Conservation (phyloP, 2,113 vertebrate genomes). For the Hystrix brachyura region DNA sequence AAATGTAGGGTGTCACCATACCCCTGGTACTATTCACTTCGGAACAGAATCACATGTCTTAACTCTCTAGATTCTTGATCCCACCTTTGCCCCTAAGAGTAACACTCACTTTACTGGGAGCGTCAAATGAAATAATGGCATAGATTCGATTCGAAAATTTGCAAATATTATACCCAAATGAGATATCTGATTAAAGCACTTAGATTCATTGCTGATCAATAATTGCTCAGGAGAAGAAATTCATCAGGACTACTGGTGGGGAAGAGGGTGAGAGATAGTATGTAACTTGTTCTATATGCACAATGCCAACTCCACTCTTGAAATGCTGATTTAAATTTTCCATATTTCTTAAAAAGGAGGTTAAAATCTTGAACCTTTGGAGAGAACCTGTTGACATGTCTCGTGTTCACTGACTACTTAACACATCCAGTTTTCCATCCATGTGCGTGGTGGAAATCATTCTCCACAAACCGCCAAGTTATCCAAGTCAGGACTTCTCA, state of each 20-base stretch:
- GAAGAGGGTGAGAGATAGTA: not conserved
- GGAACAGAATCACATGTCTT: not conserved
- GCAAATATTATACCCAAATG: not conserved
- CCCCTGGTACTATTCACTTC: not conserved
- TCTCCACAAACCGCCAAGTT: not conserved
- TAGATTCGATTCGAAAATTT: not conserved
- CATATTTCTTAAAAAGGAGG: not conserved
- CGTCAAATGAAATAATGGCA: not conserved
- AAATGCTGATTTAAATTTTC: not conserved
- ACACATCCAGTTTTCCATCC: not conserved
- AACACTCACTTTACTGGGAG: not conserved
- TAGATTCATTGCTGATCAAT: not conserved
- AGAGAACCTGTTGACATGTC: not conserved
- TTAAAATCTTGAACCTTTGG: not conserved
- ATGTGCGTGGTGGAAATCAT: not conserved
- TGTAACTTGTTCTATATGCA: not conserved
- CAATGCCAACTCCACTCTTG: not conserved
- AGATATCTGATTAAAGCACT: not conserved
- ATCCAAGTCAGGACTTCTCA: not conserved
- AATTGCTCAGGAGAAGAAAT: not conserved
- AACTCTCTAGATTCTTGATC: not conserved
- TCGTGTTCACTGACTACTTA: not conserved
- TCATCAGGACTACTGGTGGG: not conserved
- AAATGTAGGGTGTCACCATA: fast-evolving
- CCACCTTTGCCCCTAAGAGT: not conserved